Evolutionary conservation across 2,797 vertebrate genomes (phyloP).

Genomic region (Fringilla coelebs): DNA sequence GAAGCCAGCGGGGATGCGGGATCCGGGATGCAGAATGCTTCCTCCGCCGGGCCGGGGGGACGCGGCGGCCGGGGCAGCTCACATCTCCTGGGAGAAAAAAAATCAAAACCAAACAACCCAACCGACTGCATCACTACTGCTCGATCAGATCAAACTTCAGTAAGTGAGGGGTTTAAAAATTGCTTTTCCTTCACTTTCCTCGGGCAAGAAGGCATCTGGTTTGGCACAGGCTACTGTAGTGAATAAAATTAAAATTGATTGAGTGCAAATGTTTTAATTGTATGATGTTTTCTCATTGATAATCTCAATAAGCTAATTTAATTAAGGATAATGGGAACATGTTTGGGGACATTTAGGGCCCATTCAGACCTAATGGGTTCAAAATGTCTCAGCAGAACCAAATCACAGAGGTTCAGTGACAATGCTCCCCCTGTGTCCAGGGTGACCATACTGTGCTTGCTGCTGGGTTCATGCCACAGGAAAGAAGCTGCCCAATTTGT

Average conservation of each 20-base stretch:
- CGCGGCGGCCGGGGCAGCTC: neutral
- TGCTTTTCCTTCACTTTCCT: conserved; percentile 35
- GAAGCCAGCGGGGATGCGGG: neutral
- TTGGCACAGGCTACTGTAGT: neutral
- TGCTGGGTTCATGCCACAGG: neutral
- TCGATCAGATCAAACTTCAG: neutral
- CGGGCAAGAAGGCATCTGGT: conserved; percentile 25
- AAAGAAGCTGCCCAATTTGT: neutral
- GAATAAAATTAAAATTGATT: conserved; percentile 67
- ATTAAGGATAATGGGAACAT: conserved; percentile 33
- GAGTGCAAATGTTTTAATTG: conserved; percentile 64
- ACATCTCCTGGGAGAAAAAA: neutral
- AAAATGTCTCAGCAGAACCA: conserved; percentile 5
- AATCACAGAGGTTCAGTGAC: neutral
- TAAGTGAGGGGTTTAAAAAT: conserved; percentile 31
- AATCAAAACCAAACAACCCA: too few relatives aligned
- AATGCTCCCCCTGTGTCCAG: neutral
- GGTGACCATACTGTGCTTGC: neutral
- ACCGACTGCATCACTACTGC: neutral
- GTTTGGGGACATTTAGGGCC: conserved; percentile 12
- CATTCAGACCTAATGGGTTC: neutral
- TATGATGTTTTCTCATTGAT: conserved; percentile 44
- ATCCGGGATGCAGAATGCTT: too few relatives aligned
- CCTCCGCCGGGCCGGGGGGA: too few relatives aligned
- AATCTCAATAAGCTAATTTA: conserved; percentile 27